Percentiles rank a stretch among this genome's conserved stretches.
phyloP scores from a whole-genome alignment of 2,888 invertebrate species.

The Protonemura montana region DNA sequence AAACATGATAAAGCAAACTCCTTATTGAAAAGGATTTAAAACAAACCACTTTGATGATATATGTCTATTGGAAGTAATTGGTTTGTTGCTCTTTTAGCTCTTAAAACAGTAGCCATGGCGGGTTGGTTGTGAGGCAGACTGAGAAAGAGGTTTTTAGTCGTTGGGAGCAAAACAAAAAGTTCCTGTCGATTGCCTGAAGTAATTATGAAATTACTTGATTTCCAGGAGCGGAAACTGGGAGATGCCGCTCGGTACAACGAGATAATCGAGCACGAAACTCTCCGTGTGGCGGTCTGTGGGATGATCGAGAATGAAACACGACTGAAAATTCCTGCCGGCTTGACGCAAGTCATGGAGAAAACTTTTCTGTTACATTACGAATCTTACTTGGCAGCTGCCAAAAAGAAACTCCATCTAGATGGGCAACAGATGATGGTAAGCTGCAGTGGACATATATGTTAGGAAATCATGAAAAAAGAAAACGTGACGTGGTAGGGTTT shows the following conservation, averaged over 20 bases:
- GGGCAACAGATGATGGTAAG: slow-evolving; percentile 60
- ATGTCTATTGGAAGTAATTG: too few relatives aligned
- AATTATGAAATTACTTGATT: too few relatives aligned
- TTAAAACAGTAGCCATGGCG: too few relatives aligned
- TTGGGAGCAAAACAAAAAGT: slow-evolving; percentile 43
- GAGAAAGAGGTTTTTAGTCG: too few relatives aligned
- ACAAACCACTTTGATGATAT: too few relatives aligned
- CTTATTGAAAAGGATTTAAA: too few relatives aligned
- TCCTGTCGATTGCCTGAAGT: too few relatives aligned
- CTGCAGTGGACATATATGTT: neutral
- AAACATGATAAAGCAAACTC: too few relatives aligned
- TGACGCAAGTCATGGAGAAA: slow-evolving; percentile 63
- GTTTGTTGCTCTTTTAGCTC: too few relatives aligned
- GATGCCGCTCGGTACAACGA: slow-evolving; percentile 62
- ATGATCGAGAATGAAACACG: slow-evolving; percentile 61
- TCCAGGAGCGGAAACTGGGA: slow-evolving; percentile 61
- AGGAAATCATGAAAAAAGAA: neutral
- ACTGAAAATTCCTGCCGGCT: slow-evolving; percentile 55
- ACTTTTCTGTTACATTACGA: slow-evolving; percentile 64
- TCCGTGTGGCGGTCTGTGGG: slow-evolving; percentile 65
- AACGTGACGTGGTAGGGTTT: too few relatives aligned
- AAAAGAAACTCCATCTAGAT: slow-evolving; percentile 57
- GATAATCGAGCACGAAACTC: slow-evolving; percentile 64
- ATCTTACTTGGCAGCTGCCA: slow-evolving; percentile 60
- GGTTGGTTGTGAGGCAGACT: too few relatives aligned